These are phyloP conservation scores for Mimumesa dahlbomi DNA, from an alignment of 2,888 invertebrate genomes.

Conservation along the genomic window DNA sequence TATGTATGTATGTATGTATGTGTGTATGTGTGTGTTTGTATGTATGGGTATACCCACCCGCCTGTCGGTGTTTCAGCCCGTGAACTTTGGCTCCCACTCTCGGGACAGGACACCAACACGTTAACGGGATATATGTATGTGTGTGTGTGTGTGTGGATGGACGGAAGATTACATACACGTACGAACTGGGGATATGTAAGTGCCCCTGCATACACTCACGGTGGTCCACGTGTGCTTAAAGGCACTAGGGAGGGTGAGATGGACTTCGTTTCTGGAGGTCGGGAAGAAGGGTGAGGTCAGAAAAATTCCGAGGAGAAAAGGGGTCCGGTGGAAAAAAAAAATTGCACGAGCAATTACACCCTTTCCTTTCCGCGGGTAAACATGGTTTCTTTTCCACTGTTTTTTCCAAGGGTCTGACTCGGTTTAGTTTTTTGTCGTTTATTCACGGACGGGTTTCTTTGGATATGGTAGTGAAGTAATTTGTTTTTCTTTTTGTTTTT, in stretches of 20 bases:
- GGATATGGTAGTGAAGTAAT: neutral
- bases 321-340: constrained; percentile 49
- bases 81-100: constrained; percentile 62
- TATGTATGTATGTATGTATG: constrained; percentile 36
- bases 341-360: constrained; percentile 60
- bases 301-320: constrained; percentile 48
- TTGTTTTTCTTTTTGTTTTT: neutral
- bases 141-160: no score
- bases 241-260: no score
- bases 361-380: constrained; percentile 46
- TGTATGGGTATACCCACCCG: no score
- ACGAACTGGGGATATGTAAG: constrained; percentile 35
- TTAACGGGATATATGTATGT: no score
- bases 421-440: constrained; percentile 6
- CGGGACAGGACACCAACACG: constrained; percentile 35
- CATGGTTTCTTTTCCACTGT: constrained; percentile 28
- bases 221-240: constrained; percentile 46
- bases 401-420: constrained; percentile 32
- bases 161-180: constrained; percentile 42
- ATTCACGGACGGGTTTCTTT: no score
- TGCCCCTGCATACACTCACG: constrained; percentile 5
- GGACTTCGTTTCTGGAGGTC: constrained; percentile 14
- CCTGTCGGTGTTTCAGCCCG: constrained; percentile 60
- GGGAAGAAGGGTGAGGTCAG: constrained; percentile 11
- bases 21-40: constrained; percentile 41